Conservation (phyloP, 2,113 vertebrate species). For the Hypanus sabinus region DNA sequence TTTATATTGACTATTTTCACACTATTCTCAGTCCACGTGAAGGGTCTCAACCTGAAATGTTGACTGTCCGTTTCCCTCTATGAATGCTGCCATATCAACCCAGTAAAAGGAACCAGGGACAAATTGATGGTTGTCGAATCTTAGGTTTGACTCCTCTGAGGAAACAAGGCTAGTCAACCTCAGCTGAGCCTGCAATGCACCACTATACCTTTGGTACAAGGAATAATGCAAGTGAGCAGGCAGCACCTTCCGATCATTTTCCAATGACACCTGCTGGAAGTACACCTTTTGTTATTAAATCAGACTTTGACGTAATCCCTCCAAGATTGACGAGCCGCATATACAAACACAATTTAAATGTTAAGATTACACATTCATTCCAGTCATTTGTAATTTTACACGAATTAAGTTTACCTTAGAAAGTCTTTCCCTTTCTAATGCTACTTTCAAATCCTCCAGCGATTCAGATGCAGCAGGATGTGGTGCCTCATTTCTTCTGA, state of each 20-base stretch:
- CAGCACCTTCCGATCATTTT: not conserved
- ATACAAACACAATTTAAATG: not conserved
- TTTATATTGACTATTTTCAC: no score
- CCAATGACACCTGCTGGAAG: not conserved
- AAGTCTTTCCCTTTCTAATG: not conserved
- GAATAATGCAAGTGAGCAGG: not conserved
- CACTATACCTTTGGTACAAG: not conserved
- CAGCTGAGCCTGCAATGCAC: not conserved
- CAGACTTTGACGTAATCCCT: not conserved
- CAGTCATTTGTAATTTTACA: not conserved
- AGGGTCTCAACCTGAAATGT: no score
- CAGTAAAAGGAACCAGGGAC: not conserved
- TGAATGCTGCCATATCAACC: no score
- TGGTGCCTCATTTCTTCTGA: not conserved
- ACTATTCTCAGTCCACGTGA: no score
- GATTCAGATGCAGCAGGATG: not conserved
- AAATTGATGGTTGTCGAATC: not conserved
- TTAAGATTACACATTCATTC: not conserved
- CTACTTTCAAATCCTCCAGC: not conserved
- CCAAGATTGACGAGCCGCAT: not conserved
- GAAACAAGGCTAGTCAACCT: not conserved
- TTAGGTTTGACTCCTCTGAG: not conserved
- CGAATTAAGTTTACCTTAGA: conserved; percentile 13
- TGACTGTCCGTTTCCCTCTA: no score
- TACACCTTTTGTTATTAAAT: not conserved